Base-by-base conservation (phyloP, 2,888 invertebrate species). In the Lomographa bimaculata region DNA sequence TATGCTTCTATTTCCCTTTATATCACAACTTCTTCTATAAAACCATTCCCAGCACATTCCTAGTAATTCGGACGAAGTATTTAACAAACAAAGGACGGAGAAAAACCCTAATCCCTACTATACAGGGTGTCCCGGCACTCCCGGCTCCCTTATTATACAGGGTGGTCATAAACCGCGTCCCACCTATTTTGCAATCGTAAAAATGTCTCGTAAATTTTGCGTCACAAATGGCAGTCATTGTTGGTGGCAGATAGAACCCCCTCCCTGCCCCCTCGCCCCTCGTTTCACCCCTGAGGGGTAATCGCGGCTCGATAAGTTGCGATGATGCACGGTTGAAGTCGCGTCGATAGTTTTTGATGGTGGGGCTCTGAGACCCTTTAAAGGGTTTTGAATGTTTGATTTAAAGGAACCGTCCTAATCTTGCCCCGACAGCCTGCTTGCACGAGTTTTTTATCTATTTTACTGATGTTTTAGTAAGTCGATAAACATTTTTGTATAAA, bases 111-210 rank as follows among this genome's bases (percentile, higher is more conserved):
- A 45, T 50, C 30, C 44, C n/a, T n/a, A n/a, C n/a, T 19, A 34
- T 18, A 28, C 35, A 14, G 39, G 16, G 11, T 26, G 37, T 9
- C 16, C 14, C n/a, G n/a, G n/a, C n/a, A n/a, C n/a, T n/a, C 8
- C 16, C 43, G 34, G 61, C 52, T 61, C 72, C 69, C 75, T 75
- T 71, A 78, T 79, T 79, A 79, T 74, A 71, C 78, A 64, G 81
- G 79, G 71, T 71, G 73, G 70, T 73, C 80, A 50, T 52, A 53
- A 83, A 79, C 62, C 67, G 72, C 65, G 72, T 68, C 78, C 82
- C 71, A 83, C 81, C 82, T 83, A 82, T 83, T 85, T 80, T 70
- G 79, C 80, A 80, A 49, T 55, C 85, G 79, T 85, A 85, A 85
- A 84, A 79, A 73, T 71, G 77, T 60, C 77, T 79, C 85, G 79